phyloP scores from a whole-genome alignment of 2,113 vertebrate genomes.

The Genyomyrus donnyi region DNA sequence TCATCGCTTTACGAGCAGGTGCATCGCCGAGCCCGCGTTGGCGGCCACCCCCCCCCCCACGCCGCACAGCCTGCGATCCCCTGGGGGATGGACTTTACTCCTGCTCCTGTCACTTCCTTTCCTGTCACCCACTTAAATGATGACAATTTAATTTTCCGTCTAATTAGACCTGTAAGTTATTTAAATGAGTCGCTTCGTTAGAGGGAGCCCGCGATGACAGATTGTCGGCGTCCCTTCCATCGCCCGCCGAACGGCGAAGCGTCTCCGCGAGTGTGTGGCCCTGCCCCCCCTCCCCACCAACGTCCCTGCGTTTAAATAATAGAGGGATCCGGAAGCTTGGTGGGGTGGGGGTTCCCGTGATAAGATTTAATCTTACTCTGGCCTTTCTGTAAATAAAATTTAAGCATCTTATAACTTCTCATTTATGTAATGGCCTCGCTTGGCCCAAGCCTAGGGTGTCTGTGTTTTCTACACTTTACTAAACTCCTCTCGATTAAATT shows the following conservation, averaged over 20 bases:
- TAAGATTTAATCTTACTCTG: constrained; percentile 45
- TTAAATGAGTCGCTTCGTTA: constrained; percentile 74
- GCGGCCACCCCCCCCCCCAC: neutral
- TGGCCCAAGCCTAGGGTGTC: constrained; percentile 47
- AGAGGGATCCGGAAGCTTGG: neutral
- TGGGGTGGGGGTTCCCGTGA: constrained; percentile 9
- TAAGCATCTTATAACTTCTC: constrained; percentile 68
- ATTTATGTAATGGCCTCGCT: constrained; percentile 65
- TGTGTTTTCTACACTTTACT: constrained; percentile 27
- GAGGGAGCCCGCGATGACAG: constrained; percentile 52
- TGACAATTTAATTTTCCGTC: constrained; percentile 79
- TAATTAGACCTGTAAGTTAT: constrained; percentile 80
- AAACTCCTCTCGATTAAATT: constrained; percentile 47
- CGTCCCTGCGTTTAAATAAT: constrained; percentile 14
- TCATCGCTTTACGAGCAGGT: neutral
- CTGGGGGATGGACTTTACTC: constrained; percentile 40
- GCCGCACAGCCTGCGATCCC: neutral
- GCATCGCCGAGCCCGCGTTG: neutral
- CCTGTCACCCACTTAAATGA: constrained; percentile 54
- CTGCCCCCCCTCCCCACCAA: neutral
- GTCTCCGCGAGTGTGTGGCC: constrained; percentile 13
- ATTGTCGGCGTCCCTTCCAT: constrained; percentile 54
- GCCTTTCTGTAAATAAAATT: constrained; percentile 71
- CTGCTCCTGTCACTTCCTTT: constrained; percentile 48
- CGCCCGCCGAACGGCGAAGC: neutral